Conservation (phyloP, 1,140 invertebrate genomes). For the Augochlora pura region DNA sequence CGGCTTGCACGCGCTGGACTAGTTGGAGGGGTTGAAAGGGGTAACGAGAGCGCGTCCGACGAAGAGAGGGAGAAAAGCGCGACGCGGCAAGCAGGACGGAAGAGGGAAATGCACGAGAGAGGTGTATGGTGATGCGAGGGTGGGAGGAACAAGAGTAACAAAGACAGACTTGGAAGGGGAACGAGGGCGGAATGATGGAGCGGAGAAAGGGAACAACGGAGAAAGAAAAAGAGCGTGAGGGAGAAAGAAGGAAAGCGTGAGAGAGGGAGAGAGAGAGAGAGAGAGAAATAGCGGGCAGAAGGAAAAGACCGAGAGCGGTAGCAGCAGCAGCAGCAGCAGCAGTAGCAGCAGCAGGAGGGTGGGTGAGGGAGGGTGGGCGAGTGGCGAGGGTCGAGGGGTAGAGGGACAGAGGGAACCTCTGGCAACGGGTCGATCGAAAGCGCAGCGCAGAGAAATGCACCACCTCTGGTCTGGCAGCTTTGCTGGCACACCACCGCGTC, state of each 20-base stretch:
- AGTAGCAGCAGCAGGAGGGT: constrained; percentile 25
- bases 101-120: constrained; percentile 58
- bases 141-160: constrained; percentile 5
- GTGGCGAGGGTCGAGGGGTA: background rate
- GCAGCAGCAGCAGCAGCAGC: constrained; percentile 9
- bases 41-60: constrained; percentile 40
- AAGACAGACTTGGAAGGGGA: background rate
- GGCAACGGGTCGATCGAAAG: constrained; percentile 79
- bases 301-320: constrained; percentile 35
- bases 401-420: constrained; percentile 44
- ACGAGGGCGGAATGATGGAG: background rate
- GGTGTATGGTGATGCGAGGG: background rate
- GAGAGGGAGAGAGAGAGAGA: constrained; percentile 6
- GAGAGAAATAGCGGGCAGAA: background rate
- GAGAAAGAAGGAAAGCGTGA: constrained; percentile 10
- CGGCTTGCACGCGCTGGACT: constrained; percentile 52
- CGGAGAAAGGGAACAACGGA: constrained; percentile 16
- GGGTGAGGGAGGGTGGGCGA: constrained; percentile 1
- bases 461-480: constrained; percentile 73
- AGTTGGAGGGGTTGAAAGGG: constrained; percentile 54
- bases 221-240: background rate
- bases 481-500: constrained; percentile 68
- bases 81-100: constrained; percentile 33
- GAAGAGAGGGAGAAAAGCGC: constrained; percentile 26
- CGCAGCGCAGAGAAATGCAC: constrained; percentile 79